phyloP scores from a whole-genome alignment of 2,113 vertebrate genomes.

The Phocoena sinus region DNA sequence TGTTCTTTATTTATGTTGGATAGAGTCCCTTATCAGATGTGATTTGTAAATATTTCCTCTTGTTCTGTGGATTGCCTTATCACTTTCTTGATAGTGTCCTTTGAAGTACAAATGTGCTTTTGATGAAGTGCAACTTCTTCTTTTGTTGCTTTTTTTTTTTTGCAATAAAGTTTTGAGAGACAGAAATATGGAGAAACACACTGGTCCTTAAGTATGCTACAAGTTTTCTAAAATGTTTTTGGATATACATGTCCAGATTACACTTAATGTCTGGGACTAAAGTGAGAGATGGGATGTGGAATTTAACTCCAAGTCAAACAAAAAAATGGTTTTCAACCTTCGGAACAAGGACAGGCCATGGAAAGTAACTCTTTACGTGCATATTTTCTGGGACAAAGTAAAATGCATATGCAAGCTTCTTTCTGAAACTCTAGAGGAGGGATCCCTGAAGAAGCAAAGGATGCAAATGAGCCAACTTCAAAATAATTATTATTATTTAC shows the following conservation, averaged over 20 bases:
- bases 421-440: not conserved
- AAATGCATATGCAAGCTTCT: not conserved
- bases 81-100: not conserved
- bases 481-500: not conserved
- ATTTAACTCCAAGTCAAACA: not conserved
- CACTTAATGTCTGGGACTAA: not conserved
- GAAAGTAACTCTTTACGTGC: not conserved
- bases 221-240: not conserved
- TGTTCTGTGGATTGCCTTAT: not conserved
- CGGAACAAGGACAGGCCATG: not conserved
- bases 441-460: not conserved
- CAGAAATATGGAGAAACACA: not conserved
- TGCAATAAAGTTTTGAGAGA: not conserved
- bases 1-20: not conserved
- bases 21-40: not conserved
- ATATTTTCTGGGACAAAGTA: not conserved
- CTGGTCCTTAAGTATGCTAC: not conserved
- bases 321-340: not conserved
- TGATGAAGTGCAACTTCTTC: not conserved
- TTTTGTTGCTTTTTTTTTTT: not conserved
- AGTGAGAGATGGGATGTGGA: not conserved
- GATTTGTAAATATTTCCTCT: not conserved
- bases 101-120: not conserved
- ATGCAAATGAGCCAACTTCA: not conserved
- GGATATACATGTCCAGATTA: not conserved